Conservation (phyloP, 1,140 invertebrate species). For the Elymnias hypermnestra region DNA sequence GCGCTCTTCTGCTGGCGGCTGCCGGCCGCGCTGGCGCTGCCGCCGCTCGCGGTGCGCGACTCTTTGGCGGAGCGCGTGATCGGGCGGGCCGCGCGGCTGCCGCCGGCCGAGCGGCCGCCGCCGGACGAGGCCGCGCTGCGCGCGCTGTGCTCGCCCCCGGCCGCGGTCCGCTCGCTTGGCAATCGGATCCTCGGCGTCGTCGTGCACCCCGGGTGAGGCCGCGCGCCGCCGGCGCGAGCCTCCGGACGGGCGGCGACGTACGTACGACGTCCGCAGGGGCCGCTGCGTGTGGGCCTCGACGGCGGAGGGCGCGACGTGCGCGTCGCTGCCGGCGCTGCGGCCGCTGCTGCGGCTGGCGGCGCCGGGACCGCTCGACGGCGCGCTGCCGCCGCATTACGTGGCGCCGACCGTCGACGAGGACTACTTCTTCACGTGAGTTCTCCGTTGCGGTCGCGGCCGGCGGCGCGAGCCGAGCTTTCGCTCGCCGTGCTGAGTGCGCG, state of each 20-base stretch:
- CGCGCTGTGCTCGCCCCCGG: constrained; percentile 35
- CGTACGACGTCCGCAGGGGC: constrained; percentile 15
- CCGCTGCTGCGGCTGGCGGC: constrained; percentile 24
- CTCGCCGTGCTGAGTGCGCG: background rate
- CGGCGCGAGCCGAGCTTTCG: background rate
- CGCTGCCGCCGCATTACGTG: constrained; percentile 20
- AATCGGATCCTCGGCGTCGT: constrained; percentile 29
- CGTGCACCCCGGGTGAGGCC: constrained; percentile 25
- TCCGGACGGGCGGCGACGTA: background rate
- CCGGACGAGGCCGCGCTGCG: constrained; percentile 32
- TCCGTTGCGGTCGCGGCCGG: background rate
- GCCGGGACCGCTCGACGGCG: constrained; percentile 1
- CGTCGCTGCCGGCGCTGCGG: constrained; percentile 25
- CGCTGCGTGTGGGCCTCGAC: constrained; percentile 34
- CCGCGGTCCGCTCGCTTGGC: constrained; percentile 16
- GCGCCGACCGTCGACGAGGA: constrained; percentile 29
- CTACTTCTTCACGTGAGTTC: constrained; percentile 28
- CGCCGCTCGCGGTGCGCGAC: constrained; percentile 22
- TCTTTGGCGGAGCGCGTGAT: constrained; percentile 29
- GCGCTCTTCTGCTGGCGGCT: too few relatives aligned
- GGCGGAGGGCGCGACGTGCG: constrained; percentile 23
- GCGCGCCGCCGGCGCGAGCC: background rate
- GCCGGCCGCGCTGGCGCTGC: constrained; percentile 22
- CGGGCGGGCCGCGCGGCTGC: constrained; percentile 12
- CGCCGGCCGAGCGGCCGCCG: constrained; percentile 12